Evolutionary conservation across 2,113 vertebrate species (phyloP), one percentile per base, ranked within the genome.

Genomic region (Dascyllus trimaculatus): DNA sequence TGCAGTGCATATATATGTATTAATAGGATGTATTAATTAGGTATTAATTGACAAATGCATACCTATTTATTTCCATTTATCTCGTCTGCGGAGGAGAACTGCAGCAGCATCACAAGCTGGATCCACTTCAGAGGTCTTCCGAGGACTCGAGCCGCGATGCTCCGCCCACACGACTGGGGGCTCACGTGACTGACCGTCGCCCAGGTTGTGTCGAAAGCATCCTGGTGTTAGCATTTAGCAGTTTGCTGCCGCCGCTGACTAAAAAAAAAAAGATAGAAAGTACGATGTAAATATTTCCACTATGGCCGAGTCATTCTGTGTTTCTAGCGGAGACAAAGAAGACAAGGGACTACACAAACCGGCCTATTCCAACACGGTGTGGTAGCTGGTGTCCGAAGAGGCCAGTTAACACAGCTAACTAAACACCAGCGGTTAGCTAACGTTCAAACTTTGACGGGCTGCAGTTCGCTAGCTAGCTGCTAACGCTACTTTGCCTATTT

Each of bases 151-250:
- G 48, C 4, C 18, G 48, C 4, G 17, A n/a, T 15, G 18, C 84
- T 48, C 90, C 91, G 60, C 91, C 91, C 73, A 75, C 73, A 13
- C 1, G 10, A 0, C 0, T 0, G 32, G 32, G 8, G 7, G 18
- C 0, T 91, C 90, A 93, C 85, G 90, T 93, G 92, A 91, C 82
- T 11, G 88, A 86, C 75, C 88, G 87, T 91, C 88, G 90, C 86
- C 90, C 91, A 88, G 91, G 81, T 89, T 91, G 83, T 90, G 78
- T 89, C 75, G 88, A 86, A 90, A 90, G 92, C 91, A 89, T 91
- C 91, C 85, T 88, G 88, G 64, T 64, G 26, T 86, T 91, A 90
- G 89, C 88, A 67, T 29, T 61, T 78, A 85, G 75, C 81, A 35
- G 32, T 35, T 35, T 35, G 32, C 71, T 40, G 32, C 45, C 56